Base-by-base conservation (phyloP, 2,888 invertebrate genomes). In the Crossocerus cetratus region DNA sequence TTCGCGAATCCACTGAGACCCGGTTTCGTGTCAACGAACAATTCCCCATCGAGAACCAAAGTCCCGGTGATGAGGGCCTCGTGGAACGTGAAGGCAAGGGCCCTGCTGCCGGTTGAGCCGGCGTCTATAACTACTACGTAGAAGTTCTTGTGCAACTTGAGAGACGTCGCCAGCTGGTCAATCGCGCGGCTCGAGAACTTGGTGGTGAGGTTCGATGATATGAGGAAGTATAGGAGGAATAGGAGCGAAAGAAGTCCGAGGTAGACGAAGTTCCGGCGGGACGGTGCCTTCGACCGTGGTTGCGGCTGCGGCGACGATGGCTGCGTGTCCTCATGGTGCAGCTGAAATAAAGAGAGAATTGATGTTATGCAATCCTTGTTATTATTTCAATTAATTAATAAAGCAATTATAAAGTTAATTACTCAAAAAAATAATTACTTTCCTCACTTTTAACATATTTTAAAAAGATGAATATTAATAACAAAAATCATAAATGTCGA, bases 111-210 rank as follows among this genome's bases (percentile, higher is more conserved):
- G 0, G 98, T 98, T 69, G 97, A 98, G 2, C 98, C 98, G 3
- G 98, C 98, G 91, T 98, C 98, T 80, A 98, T 95, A 82, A 98
- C 94, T 22, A 97, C 95, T 0, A 96, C 97, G 91, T 97, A 94
- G 57, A 94, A 93, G 49, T 92, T 92, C 82, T 93, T 93, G 84
- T 93, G 93, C 85, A 96, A 93, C 57, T 95, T 96, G 68, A 96
- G 91, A 61, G 92, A 93, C 86, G 94, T 93, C 22, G 95, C 96
- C 71, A 96, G 88, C n/a, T 93, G 93, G 84, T 96, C 95, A 76
- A 96, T 90, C 86, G 94, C 93, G 85, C 85, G 84, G 3, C 83
- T 83, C 5, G n/a, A 22, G 3, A 49, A 49, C 16, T 16, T 49
- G 49, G 49, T 49, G 49, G 49, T 14, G 5, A 49, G n/a, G 16